These are phyloP conservation scores for Drosophila flavopinicola DNA, from an alignment of 2,888 invertebrate species.

Conservation along the genomic window DNA sequence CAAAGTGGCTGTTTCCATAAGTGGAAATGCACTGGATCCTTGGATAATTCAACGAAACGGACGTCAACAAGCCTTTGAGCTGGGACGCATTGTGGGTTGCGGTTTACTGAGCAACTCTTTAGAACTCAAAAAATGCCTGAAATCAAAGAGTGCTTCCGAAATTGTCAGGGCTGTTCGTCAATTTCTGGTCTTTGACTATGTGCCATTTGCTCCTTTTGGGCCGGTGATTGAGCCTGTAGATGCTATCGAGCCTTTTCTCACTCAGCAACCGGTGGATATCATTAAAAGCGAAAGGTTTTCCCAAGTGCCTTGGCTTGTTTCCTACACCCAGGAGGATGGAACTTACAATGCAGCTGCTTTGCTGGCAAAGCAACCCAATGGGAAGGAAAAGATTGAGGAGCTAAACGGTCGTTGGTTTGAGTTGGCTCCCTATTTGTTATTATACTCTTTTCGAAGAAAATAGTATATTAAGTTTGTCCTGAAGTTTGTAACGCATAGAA, in stretches of 20 bases:
- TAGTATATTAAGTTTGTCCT: no score
- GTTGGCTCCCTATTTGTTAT: slow-evolving; percentile 31
- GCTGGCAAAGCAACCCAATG: slow-evolving; percentile 22
- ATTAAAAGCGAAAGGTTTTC: slow-evolving; percentile 87
- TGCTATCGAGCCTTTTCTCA: slow-evolving; percentile 87
- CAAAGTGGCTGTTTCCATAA: slow-evolving; percentile 85
- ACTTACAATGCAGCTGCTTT: slow-evolving; percentile 30
- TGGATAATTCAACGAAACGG: slow-evolving; percentile 86
- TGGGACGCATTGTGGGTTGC: slow-evolving; percentile 88
- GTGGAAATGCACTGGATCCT: slow-evolving; percentile 88
- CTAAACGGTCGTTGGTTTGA: slow-evolving; percentile 41
- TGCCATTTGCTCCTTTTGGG: slow-evolving; percentile 90
- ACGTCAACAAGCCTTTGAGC: slow-evolving; percentile 86
- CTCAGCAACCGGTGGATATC: slow-evolving; percentile 87
- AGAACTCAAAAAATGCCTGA: slow-evolving; percentile 85
- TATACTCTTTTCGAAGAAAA: no score
- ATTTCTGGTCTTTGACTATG: slow-evolving; percentile 86
- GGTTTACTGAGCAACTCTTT: slow-evolving; percentile 84
- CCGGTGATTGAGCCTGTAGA: slow-evolving; percentile 87
- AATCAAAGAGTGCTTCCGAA: slow-evolving; percentile 18
- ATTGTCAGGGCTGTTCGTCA: slow-evolving; percentile 29
- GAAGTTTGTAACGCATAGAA: no score
- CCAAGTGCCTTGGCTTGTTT: slow-evolving; percentile 89
- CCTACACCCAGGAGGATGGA: slow-evolving; percentile 82
- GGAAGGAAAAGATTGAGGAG: slow-evolving; percentile 26